Base-by-base conservation (phyloP, 2,888 invertebrate genomes). In the Dicyrtoma fusca region DNA sequence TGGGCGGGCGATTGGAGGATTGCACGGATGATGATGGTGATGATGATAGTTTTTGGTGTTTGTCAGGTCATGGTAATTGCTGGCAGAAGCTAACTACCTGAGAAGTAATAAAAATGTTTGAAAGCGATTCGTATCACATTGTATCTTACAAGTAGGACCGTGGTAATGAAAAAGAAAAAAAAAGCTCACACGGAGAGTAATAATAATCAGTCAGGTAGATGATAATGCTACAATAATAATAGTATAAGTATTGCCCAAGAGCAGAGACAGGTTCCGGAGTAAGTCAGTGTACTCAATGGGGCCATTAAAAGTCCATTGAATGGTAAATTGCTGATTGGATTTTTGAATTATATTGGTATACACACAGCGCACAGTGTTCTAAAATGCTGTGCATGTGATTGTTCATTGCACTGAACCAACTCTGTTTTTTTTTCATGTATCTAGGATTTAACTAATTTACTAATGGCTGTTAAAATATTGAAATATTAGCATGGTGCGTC, bases 11-110 rank as follows among this genome's bases (percentile, higher is more conserved):
- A 8, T 34, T 3, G 34, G 34, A 8, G 4, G 34, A 8, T 34
- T 34, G 61, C 44, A 11, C 42, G 19, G 55, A 55, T 55, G 55
- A 23, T 55, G 61, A 42, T 61, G 17, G 61, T 61, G n/a, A 34
- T 34, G 4, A 34, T 34, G 34, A 34, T 8, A 34, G 34, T 34
- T 34, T n/a, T 61, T 19, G 44, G 44, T 19, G 55, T 55, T 55
- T 55, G 8, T 17, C 14, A 61, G 61, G 61, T 17, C 14, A 61
- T 42, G 61, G 61, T 61, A 61, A 61, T 61, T 61, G 61, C 19
- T 44, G 42, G 61, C 61, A 61, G 61, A 44, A 61, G 61, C 61
- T 61, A 61, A 61, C 61, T 61, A 61, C 64, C 23, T 64, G 64
- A 47, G 47, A 64, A 23, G 44, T 47, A 64, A 64, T 64, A 64